Evolutionary conservation across 1,140 invertebrate species (phyloP).

Genomic region (Zaprionus davidi): DNA sequence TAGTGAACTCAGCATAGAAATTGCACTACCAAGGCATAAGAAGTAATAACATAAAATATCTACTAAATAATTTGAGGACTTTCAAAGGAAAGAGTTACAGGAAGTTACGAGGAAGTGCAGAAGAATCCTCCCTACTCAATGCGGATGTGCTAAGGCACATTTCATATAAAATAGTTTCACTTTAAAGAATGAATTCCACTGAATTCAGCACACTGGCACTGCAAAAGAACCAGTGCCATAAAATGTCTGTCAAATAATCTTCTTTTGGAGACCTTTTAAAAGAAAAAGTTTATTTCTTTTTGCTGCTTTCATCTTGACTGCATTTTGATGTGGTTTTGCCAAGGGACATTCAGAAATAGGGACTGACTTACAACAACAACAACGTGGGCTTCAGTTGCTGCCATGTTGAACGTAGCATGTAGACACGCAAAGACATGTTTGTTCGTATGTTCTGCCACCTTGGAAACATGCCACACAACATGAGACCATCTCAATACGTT

Average conservation of each 20-base stretch:
- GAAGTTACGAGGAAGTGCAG: no score
- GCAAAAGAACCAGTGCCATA: background rate
- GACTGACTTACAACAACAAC: background rate
- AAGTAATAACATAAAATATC: no score
- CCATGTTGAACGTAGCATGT: background rate
- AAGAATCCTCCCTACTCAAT: no score
- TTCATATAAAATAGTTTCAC: no score
- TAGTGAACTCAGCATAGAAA: background rate
- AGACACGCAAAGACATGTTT: slow-evolving; percentile 33
- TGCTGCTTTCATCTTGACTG: slow-evolving; percentile 10
- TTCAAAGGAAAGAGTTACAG: no score
- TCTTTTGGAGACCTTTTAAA: background rate
- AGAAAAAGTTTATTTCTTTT: background rate
- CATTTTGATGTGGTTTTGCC: slow-evolving; percentile 4
- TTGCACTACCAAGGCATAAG: background rate
- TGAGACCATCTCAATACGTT: slow-evolving; percentile 37
- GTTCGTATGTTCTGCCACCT: slow-evolving; percentile 42
- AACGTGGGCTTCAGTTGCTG: slow-evolving; percentile 12
- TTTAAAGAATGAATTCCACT: no score
- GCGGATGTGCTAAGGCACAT: no score
- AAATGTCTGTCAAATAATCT: slow-evolving; percentile 1
- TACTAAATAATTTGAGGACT: no score
- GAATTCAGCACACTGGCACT: no score
- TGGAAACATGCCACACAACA: slow-evolving; percentile 56
- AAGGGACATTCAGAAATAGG: background rate